Evolutionary conservation across 2,888 invertebrate species (phyloP), one percentile per base, ranked within the genome.

Genomic region (Phrixothrix hirtus): DNA sequence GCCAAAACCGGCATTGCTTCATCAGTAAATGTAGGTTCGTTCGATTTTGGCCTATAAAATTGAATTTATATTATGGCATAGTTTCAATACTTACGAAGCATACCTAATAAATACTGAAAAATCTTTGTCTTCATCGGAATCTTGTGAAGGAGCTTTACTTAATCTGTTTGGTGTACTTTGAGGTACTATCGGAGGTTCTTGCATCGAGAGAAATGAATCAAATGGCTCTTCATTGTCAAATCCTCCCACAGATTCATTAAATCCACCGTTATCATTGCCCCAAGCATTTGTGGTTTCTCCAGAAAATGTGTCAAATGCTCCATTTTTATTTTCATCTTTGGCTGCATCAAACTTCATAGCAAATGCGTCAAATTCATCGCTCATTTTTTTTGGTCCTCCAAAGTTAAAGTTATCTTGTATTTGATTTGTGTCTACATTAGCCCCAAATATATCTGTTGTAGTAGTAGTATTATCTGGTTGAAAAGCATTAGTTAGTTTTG

Each of bases 311-410:
- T 82, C 83, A 62, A 79, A 81, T 27, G 77, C 78, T 43, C 77
- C 82, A 14, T 72, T 73, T 26, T 68, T 72, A 27, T 70, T 66
- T 32, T 78, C 79, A 5, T 78, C 75, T 63, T 78, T 79, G 0
- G 78, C 77, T 2, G 85, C 86, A 26, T 93, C 93, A 66, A 95
- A 95, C 72, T 93, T 92, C 1, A 91, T 89, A 1, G 92, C 86
- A 65, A 95, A 95, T 0, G 91, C 93, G 72, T 94, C 94, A 62
- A 94, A 94, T 15, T 83, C 85, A 61, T 87, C 86, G 10, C 56
- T 51, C 26, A 25, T 31, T 29, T 51, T 55, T 2, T 36, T 44
- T 10, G 48, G 21, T 15, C 51, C 45, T 3, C 36, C 52, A 39
- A 62, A 59, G 49, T 53, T 59, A 30, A 65, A 63, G 15, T 47